Percentiles rank a stretch among this genome's conserved stretches.
These are phyloP conservation scores for Caenorhabditis virilis DNA, from an alignment of 2,888 invertebrate species.

Conservation along the genomic window DNA sequence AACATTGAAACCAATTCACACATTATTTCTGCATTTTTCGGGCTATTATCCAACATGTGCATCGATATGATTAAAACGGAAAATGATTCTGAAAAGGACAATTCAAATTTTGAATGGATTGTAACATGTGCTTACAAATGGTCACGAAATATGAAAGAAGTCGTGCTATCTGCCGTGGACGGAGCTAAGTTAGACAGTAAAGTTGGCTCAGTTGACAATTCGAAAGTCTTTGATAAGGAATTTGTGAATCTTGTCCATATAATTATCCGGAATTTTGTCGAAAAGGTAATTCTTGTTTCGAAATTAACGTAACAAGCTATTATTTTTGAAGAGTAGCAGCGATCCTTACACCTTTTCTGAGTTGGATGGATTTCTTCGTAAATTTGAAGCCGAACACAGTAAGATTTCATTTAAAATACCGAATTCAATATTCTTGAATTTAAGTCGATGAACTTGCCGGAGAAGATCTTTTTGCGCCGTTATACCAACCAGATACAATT, in stretches of 20 bases:
- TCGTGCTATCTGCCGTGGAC: background rate
- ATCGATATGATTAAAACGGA: constrained; percentile 26
- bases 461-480: constrained; percentile 17
- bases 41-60: constrained; percentile 14
- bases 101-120: constrained; percentile 34
- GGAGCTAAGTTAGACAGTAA: too few species aligned
- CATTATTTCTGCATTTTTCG: constrained; percentile 4
- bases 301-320: too few species aligned
- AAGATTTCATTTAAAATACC: too few species aligned
- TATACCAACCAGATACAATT: constrained; percentile 22
- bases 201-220: too few species aligned
- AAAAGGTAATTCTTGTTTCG: too few species aligned
- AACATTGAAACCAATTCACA: background rate
- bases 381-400: constrained; percentile 10
- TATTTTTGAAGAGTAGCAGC: constrained; percentile 9
- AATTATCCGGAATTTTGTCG: constrained; percentile 13
- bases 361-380: constrained; percentile 5
- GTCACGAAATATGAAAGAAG: constrained; percentile 16
- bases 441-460: background rate
- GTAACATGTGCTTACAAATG: constrained; percentile 17
- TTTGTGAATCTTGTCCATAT: constrained; percentile 13
- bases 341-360: constrained; percentile 24
- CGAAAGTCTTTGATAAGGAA: background rate
- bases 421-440: too few species aligned
- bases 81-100: constrained; percentile 20